Percentiles rank a stretch among this genome's conserved stretches.
Conservation (phyloP, 2,113 vertebrate species). For the Pteruthius melanotis region DNA sequence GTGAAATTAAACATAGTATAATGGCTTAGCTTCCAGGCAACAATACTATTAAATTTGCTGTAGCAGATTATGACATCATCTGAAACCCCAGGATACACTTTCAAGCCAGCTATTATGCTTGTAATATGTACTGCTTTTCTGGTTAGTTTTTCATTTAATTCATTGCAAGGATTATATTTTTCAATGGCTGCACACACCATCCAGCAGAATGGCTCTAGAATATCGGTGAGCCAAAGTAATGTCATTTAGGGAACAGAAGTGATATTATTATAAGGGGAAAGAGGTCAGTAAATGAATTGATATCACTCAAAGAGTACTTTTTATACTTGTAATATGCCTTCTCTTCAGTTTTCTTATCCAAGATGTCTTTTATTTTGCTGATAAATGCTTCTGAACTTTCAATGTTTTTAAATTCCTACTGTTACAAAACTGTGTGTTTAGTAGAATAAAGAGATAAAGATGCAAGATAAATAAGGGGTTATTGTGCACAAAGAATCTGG, state of each 20-base stretch:
- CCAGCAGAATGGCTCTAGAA: neutral
- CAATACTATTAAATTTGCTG: slow-evolving; percentile 74
- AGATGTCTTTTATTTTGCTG: neutral
- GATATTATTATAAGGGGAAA: neutral
- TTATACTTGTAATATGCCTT: neutral
- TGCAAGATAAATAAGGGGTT: neutral
- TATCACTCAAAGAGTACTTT: neutral
- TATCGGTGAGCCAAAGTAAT: slow-evolving; percentile 13
- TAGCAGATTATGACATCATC: slow-evolving; percentile 79
- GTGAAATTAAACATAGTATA: slow-evolving; percentile 79
- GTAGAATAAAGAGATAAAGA: neutral
- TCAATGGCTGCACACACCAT: neutral
- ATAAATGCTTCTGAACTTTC: neutral
- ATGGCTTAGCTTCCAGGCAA: slow-evolving; percentile 78
- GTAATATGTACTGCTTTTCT: slow-evolving; percentile 65
- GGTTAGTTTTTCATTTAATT: slow-evolving; percentile 73
- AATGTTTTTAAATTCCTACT: neutral
- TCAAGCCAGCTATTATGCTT: slow-evolving; percentile 63
- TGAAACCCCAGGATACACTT: slow-evolving; percentile 74
- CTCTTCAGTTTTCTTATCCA: neutral
- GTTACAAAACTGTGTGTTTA: neutral
- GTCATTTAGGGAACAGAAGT: neutral
- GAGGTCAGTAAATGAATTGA: neutral
- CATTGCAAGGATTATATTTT: slow-evolving; percentile 55
- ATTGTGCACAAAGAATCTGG: neutral